Conservation (phyloP, 2,113 vertebrate genomes). For the Emydura subglobosa region DNA sequence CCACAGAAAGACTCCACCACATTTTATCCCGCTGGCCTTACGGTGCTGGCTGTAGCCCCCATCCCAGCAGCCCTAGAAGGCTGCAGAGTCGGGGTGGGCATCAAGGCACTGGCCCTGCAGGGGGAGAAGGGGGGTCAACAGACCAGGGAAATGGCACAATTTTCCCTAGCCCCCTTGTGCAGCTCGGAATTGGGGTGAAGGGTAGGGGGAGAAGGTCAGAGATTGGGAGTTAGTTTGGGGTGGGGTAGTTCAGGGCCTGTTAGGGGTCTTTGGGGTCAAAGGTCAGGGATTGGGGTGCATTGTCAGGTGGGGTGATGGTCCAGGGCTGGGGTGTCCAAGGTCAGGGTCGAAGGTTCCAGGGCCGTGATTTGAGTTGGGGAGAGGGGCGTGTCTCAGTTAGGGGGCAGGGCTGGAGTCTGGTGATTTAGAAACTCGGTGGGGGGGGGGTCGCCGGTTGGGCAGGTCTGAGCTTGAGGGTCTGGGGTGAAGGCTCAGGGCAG, state of each 20-base stretch:
- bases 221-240: not conserved
- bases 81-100: not conserved
- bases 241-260: not conserved
- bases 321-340: not conserved
- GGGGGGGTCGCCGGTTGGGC: not conserved
- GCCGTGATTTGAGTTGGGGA: not conserved
- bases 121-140: not conserved
- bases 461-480: not conserved
- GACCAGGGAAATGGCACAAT: not conserved
- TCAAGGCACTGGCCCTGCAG: too few relatives aligned
- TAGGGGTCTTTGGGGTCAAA: not conserved
- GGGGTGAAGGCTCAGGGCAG: not conserved
- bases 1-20: not conserved
- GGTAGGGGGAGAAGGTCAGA: not conserved
- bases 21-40: too few relatives aligned
- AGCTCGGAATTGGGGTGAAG: not conserved
- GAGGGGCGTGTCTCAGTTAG: not conserved
- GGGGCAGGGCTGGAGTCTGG: not conserved
- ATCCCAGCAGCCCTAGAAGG: not conserved
- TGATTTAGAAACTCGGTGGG: not conserved
- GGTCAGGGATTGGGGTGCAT: not conserved
- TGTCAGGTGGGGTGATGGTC: too few relatives aligned
- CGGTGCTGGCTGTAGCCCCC: too few relatives aligned
- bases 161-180: not conserved
- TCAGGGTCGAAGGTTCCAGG: not conserved